Percentiles rank a stretch among this genome's conserved stretches.
Evolutionary conservation across 2,113 vertebrate species (phyloP).

Genomic region (Athene noctua): DNA sequence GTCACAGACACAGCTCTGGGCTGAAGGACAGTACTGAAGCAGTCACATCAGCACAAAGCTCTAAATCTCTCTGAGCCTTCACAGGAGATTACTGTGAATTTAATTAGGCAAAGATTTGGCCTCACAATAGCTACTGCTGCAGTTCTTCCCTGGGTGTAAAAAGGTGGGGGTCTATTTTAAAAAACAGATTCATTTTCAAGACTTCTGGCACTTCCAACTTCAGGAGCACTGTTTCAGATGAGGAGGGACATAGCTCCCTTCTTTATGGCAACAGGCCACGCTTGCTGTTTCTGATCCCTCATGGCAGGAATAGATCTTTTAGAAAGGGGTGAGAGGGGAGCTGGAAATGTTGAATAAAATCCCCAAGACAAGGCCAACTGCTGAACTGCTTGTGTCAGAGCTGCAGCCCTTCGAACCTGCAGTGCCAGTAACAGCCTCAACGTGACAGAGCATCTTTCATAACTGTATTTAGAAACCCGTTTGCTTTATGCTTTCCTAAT

Average conservation of each 20-base stretch:
- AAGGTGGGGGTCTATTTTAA: background rate
- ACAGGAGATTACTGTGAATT: background rate
- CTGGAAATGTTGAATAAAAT: background rate
- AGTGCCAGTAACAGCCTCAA: background rate
- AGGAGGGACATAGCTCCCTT: background rate
- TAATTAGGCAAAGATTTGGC: constrained; percentile 12
- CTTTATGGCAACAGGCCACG: background rate
- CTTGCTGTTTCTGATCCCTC: background rate
- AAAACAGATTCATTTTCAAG: background rate
- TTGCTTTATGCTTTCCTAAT: background rate
- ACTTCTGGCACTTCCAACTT: background rate
- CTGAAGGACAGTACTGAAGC: background rate
- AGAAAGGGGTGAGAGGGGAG: background rate
- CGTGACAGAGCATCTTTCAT: background rate
- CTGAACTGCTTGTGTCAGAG: background rate
- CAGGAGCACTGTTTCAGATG: background rate
- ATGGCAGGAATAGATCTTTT: background rate
- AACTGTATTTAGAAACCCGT: background rate
- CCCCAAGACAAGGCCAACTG: background rate
- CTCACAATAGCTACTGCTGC: background rate
- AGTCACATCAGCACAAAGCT: background rate
- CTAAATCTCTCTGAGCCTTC: constrained; percentile 2
- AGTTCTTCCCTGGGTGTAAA: background rate
- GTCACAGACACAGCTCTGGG: background rate
- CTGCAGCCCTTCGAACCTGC: background rate